Conservation (phyloP, 2,797 vertebrate genomes). For the Xerus rutilus region DNA sequence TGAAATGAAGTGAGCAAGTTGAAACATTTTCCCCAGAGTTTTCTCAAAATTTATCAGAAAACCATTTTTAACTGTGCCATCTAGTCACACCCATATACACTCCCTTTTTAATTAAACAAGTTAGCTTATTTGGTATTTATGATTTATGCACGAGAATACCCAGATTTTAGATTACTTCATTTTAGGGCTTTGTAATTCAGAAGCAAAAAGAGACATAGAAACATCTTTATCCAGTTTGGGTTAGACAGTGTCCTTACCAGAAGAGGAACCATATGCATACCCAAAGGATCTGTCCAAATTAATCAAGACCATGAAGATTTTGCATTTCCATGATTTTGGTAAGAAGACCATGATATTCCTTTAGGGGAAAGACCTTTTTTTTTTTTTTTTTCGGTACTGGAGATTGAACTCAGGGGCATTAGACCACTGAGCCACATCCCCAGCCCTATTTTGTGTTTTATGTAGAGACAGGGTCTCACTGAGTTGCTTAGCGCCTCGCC, state of each 20-base stretch:
- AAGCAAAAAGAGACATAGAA: conserved; percentile 72
- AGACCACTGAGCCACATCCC: too few relatives aligned
- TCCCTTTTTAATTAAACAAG: conserved; percentile 50
- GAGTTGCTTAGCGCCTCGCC: too few relatives aligned
- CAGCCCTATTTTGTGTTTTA: too few relatives aligned
- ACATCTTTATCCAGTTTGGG: conserved; percentile 66
- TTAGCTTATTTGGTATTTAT: conserved; percentile 57
- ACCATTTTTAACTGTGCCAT: neutral
- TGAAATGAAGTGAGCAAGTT: neutral
- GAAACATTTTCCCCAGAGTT: neutral
- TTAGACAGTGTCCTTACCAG: conserved; percentile 21
- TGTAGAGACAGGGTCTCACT: too few relatives aligned
- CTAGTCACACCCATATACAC: neutral
- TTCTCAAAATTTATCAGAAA: conserved; percentile 43
- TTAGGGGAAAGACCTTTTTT: neutral
- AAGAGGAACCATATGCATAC: neutral
- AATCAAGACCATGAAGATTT: neutral
- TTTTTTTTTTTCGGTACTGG: too few relatives aligned
- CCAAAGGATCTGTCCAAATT: conserved; percentile 44
- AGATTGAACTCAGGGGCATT: too few relatives aligned
- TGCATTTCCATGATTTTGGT: neutral
- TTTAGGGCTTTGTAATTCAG: neutral
- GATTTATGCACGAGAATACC: conserved; percentile 29
- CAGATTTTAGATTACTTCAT: conserved; percentile 18
- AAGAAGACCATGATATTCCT: neutral